These are phyloP conservation scores for Tipula confusa DNA, from an alignment of 2,888 invertebrate genomes.

Conservation along the genomic window DNA sequence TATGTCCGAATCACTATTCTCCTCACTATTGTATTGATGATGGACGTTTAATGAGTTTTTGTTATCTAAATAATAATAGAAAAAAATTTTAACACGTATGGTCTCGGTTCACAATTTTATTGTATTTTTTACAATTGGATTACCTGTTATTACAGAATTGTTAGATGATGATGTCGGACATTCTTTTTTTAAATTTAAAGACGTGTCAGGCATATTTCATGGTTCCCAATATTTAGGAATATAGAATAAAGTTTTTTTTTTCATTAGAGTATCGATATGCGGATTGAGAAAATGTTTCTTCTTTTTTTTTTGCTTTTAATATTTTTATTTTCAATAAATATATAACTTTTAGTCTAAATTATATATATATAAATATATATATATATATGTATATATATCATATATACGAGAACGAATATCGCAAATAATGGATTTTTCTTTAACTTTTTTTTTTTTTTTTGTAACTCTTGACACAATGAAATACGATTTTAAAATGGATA, in stretches of 20 bases:
- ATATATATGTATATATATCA: no score
- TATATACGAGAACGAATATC: not conserved
- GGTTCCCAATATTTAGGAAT: not conserved
- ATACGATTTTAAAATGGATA: not conserved
- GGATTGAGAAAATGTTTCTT: not conserved
- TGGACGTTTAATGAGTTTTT: not conserved
- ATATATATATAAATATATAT: no score
- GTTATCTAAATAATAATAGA: not conserved
- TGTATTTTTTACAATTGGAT: not conserved
- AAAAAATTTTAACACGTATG: not conserved
- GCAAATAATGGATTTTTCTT: not conserved
- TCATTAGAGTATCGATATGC: slow-evolving; percentile 1
- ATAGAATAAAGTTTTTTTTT: not conserved
- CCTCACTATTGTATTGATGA: no score
- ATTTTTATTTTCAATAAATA: not conserved
- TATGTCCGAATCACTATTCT: not conserved
- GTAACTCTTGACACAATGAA: not conserved
- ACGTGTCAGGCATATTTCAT: slow-evolving; percentile 20
- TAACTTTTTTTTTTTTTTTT: not conserved
- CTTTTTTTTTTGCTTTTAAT: not conserved
- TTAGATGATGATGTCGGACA: not conserved
- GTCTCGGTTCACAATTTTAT: not conserved
- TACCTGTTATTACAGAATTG: not conserved
- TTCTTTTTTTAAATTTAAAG: not conserved
- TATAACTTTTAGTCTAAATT: not conserved